Base-by-base conservation (phyloP, 1,140 invertebrate species). In the Drosophila persimilis region DNA sequence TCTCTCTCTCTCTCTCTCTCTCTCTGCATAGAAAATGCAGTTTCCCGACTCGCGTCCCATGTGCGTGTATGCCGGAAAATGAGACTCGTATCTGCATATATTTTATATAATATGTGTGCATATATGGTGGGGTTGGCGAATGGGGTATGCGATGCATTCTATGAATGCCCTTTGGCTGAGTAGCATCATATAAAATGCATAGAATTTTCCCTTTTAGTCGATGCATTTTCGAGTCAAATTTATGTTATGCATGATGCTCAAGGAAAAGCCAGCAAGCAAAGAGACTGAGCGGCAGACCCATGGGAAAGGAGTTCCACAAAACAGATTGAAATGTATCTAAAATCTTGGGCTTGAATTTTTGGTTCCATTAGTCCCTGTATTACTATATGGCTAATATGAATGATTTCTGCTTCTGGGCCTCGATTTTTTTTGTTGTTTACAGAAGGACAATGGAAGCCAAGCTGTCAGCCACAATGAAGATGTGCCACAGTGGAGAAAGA, bases 111-210 rank as follows among this genome's bases (percentile, higher is more conserved):
- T 60, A 41, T 56, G 41, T 62, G 22, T 58, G 29, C 43, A 39
- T 58, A 43, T 24, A 24, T 26, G 24, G 31, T 31, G 29, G 29
- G 8, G 8, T 54, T 54, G 11, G 53, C 11, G 35, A 8, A 11
- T 39, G 9, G 11, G 50, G 41, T 59, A 61, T 65, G 53, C 62
- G 61, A 63, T 64, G 47, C 62, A 64, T 64, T 61, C 44, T 65
- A 50, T 41, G 66, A 57, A 70, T 69, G 52, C 66, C 81, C 80
- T 73, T 50, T 55, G 51, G 69, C 76, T 67, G 46, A 53, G 51
- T 39, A 39, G 50, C 66, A 50, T 73, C 60, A 85, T 85, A 88
- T 85, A 77, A 85, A 85, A 85, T 85, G 80, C 80, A 85, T 85
- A 70, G 80, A 85, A 85, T 85, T 88, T 85, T 70, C 73, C 55